A percentile compares a stretch with the other conserved stretches of the same genome.
These are phyloP conservation scores for Encarsia formosa DNA, from an alignment of 2,888 invertebrate genomes.

Conservation along the genomic window DNA sequence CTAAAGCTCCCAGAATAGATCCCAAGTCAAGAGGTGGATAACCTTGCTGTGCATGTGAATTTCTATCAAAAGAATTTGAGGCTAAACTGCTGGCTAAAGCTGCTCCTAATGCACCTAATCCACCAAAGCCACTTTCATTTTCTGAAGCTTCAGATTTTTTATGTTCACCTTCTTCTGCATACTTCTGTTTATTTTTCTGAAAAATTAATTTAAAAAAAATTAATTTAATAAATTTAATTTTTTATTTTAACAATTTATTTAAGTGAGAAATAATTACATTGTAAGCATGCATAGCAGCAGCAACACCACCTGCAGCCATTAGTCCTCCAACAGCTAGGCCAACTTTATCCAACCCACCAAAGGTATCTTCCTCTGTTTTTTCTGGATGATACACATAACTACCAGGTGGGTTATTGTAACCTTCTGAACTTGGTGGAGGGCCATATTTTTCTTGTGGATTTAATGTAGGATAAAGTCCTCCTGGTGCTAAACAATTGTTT, in stretches of 20 bases:
- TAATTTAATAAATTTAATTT: neutral
- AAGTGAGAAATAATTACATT: slow-evolving; percentile 40
- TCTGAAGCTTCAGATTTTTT: slow-evolving; percentile 40
- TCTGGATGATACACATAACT: slow-evolving; percentile 38
- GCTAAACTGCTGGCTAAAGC: slow-evolving; percentile 46
- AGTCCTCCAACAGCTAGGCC: slow-evolving; percentile 46
- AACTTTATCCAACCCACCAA: slow-evolving; percentile 45
- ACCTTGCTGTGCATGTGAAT: slow-evolving; percentile 36
- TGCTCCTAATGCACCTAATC: slow-evolving; percentile 44
- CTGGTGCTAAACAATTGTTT: slow-evolving; percentile 36
- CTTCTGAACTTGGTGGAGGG: slow-evolving; percentile 34
- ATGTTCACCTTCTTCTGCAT: slow-evolving; percentile 35
- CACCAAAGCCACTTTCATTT: slow-evolving; percentile 39
- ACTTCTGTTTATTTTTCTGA: slow-evolving; percentile 38
- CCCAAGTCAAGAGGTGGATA: slow-evolving; percentile 44
- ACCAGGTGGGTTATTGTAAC: slow-evolving; percentile 31
- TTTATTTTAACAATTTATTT: neutral
- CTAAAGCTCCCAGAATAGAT: slow-evolving; percentile 46
- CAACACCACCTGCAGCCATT: slow-evolving; percentile 47
- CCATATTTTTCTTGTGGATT: slow-evolving; percentile 36
- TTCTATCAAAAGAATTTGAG: slow-evolving; percentile 38
- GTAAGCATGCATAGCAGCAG: slow-evolving; percentile 45
- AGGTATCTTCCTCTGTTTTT: slow-evolving; percentile 39
- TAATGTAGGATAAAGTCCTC: slow-evolving; percentile 44
- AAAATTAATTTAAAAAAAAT: neutral